Evolutionary conservation across 1,140 invertebrate species (phyloP), one percentile per base, ranked within the genome.

Genomic region (Lamellibrachia luymesi): DNA sequence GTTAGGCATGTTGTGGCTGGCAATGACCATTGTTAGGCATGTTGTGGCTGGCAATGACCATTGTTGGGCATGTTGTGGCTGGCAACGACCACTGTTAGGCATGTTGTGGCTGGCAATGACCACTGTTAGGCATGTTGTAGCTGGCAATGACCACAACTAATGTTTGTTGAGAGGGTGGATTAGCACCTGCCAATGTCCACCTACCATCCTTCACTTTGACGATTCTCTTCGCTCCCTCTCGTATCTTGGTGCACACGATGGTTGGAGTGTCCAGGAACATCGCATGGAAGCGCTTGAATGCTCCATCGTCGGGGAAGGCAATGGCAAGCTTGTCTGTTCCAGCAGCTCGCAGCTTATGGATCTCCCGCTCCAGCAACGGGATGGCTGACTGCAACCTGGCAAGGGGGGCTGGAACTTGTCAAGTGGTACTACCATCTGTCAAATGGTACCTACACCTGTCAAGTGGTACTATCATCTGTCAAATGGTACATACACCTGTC

Each of bases 241-340:
- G 92, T 27, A 96, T 95, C 93, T 96, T 96, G 8, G 95, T 95
- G 94, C 96, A 96, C 25, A 96, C 95, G 8, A 96, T 95, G 17
- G 94, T 95, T 22, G 94, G 91, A 50, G 94, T 94, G 25, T 94
- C 95, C 7, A 94, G 93, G 93, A 96, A 96, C 92, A 95, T 94
- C 27, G 92, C 93, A 92, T 95, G 94, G 93, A 96, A 96, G 89
- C 96, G 93, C 93, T 96, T 96, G 94, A 94, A 95, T 0, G 96
- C 96, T 49, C 96, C 96, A 93, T 96, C 96, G 94, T 96, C 96
- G 22, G 96, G 96, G 94, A 96, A 96, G 10, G 95, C 96, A 92
- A 95, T 94, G 1, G 94, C 94, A 50, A 96, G 92, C 51, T 93
- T 90, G 38, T 95, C 95, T 0, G 95, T 93, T 50, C 93, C 91